A percentile compares a stretch with the other conserved stretches of the same genome.
Evolutionary conservation across 2,113 vertebrate genomes (phyloP).

Genomic region (Apodemus speciosus): DNA sequence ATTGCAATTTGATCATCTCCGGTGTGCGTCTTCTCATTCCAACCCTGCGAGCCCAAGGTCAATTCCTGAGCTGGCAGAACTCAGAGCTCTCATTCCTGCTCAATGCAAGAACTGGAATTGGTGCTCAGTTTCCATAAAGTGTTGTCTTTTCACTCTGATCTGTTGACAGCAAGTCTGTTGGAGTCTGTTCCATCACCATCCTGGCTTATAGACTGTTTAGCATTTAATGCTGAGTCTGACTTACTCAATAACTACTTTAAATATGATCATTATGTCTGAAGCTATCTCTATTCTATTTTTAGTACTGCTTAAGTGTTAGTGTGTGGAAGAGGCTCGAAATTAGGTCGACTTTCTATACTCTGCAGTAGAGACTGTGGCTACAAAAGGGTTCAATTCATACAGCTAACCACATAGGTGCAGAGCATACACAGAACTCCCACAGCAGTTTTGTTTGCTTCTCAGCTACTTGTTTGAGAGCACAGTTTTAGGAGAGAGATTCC

Average conservation of each 20-base stretch:
- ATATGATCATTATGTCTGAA: background rate
- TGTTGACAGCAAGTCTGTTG: background rate
- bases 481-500: background rate
- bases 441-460: background rate
- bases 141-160: background rate
- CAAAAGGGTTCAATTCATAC: background rate
- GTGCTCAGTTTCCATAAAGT: constrained; percentile 41
- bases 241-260: background rate
- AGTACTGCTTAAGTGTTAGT: background rate
- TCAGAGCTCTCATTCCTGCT: background rate
- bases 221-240: background rate
- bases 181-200: background rate
- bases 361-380: background rate
- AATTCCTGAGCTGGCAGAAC: background rate
- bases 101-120: background rate
- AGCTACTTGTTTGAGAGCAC: background rate
- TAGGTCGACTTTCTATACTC: background rate
- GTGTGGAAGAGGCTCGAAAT: constrained; percentile 8
- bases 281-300: background rate
- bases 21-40: background rate
- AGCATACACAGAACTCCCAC: background rate
- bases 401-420: background rate
- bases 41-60: constrained; percentile 21
- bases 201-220: background rate
- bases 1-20: background rate